A percentile compares a stretch with the other conserved stretches of the same genome.
Conservation (phyloP, 2,113 vertebrate species). For the Odontesthes bonariensis region DNA sequence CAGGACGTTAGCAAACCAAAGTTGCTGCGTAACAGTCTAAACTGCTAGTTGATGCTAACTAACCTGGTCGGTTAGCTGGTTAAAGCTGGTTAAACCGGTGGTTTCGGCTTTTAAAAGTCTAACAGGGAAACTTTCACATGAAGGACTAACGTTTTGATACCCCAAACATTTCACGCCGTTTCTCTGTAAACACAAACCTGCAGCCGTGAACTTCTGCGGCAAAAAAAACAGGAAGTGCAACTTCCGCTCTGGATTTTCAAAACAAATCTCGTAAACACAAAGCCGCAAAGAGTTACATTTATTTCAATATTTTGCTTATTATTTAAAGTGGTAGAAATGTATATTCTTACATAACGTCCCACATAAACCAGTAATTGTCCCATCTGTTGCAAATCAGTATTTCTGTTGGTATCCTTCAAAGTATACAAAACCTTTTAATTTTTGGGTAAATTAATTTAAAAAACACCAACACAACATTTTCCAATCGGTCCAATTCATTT, state of each 20-base stretch:
- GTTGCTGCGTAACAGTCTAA: constrained; percentile 9
- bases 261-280: not conserved
- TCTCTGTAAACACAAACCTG: constrained; percentile 14
- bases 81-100: not conserved
- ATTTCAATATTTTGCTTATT: too few species aligned
- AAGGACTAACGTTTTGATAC: rapidly evolving
- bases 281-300: too few species aligned
- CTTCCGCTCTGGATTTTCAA: not conserved
- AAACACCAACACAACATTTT: too few species aligned
- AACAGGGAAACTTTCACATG: constrained; percentile 16
- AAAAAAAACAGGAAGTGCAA: too few species aligned
- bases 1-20: constrained; percentile 7
- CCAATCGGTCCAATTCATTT: too few species aligned
- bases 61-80: not conserved
- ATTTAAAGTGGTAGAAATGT: too few species aligned
- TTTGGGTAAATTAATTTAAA: too few species aligned
- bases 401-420: too few species aligned
- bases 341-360: too few species aligned
- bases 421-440: too few species aligned
- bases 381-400: too few species aligned
- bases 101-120: rapidly evolving
- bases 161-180: not conserved
- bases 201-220: not conserved
- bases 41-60: not conserved
- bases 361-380: too few species aligned